A percentile compares a stretch with the other conserved stretches of the same genome.
Evolutionary conservation across 2,797 vertebrate genomes (phyloP).

Genomic region (Enteromius thamalakanensis): DNA sequence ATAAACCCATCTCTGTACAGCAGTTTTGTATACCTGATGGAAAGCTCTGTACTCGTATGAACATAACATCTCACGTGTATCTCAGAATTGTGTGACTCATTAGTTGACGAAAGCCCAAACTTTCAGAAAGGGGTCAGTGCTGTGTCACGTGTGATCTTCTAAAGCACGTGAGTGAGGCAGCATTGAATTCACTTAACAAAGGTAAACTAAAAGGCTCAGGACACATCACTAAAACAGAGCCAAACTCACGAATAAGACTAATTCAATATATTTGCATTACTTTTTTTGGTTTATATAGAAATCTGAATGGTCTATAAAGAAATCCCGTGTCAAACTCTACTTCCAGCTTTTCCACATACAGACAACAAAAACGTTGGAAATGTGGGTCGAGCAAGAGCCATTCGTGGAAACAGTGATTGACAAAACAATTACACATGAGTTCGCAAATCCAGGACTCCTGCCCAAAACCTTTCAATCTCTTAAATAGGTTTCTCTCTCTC

Average conservation of each 20-base stretch:
- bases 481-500: neutral
- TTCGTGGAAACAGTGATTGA: constrained; percentile 17
- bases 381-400: constrained; percentile 17
- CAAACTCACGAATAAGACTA: neutral
- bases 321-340: constrained; percentile 3
- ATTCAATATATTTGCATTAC: neutral
- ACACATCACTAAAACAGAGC: neutral
- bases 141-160: constrained; percentile 19
- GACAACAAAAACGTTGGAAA: constrained; percentile 13
- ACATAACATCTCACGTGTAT: neutral
- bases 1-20: neutral
- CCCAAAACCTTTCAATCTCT: constrained; percentile 21
- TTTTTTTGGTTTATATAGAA: neutral
- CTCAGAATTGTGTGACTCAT: neutral
- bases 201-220: neutral
- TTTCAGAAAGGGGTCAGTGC: constrained; percentile 4
- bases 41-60: neutral
- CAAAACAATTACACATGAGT: constrained; percentile 31
- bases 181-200: constrained; percentile 1
- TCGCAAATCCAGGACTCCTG: neutral
- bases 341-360: constrained; percentile 9
- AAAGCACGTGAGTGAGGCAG: neutral
- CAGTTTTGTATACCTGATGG: neutral
- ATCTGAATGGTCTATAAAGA: neutral
- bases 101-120: neutral